Conservation (phyloP, 2,888 invertebrate species). For the Pandemis cinnamomeana region DNA sequence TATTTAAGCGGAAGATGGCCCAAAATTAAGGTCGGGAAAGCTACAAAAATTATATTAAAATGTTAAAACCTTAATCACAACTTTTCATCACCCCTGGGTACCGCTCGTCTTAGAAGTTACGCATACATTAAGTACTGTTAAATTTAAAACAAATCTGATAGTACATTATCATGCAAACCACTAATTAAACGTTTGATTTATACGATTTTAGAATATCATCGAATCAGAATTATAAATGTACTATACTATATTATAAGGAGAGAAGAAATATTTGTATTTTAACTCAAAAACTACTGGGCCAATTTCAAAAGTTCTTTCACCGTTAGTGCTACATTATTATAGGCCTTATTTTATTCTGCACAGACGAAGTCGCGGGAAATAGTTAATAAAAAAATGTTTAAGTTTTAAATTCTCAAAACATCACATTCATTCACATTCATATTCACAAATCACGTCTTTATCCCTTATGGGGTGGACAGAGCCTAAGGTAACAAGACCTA, state of each 20-base stretch:
- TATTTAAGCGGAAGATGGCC: conserved; percentile 50
- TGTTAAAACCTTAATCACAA: conserved; percentile 36
- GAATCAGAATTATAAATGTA: not conserved
- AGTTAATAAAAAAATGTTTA: too few species aligned
- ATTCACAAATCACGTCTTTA: too few species aligned
- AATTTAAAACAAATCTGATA: conserved; percentile 16
- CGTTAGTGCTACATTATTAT: too few species aligned
- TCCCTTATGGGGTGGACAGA: too few species aligned
- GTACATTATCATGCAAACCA: conserved; percentile 3
- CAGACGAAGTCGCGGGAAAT: too few species aligned
- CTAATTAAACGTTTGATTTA: conserved; percentile 19
- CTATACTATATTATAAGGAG: not conserved
- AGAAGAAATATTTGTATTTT: too few species aligned
- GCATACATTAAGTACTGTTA: conserved; percentile 17
- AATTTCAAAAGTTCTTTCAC: too few species aligned
- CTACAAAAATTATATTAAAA: conserved; percentile 27
- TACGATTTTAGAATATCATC: not conserved
- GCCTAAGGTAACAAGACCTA: too few species aligned
- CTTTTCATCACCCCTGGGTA: conserved; percentile 23
- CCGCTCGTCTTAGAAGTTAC: conserved; percentile 15
- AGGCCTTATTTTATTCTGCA: too few species aligned
- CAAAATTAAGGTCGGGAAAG: conserved; percentile 46
- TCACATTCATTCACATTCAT: too few species aligned
- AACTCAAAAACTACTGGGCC: too few species aligned
- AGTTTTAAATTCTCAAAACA: too few species aligned